Evolutionary conservation across 2,113 vertebrate genomes (phyloP).

Genomic region (Peromyscus leucopus): DNA sequence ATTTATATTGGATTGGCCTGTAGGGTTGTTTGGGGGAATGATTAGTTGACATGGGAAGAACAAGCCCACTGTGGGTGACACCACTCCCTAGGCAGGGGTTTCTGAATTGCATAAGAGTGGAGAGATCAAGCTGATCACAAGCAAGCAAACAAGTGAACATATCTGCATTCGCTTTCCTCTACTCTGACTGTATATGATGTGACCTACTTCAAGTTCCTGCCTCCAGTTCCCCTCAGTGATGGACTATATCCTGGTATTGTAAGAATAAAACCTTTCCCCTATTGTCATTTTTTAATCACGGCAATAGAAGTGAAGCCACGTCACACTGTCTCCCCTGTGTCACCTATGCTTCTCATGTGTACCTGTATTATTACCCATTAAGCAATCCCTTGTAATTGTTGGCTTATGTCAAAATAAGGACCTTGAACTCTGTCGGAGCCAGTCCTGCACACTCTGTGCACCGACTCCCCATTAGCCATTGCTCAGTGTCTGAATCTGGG

Average conservation of each 20-base stretch:
- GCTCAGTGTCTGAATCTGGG: too few relatives aligned
- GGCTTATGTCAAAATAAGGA: background rate
- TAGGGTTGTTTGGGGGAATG: background rate
- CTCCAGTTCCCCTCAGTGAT: background rate
- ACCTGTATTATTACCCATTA: background rate
- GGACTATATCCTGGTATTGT: background rate
- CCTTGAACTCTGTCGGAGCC: background rate
- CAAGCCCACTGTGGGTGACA: background rate
- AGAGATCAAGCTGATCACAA: background rate
- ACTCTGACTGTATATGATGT: background rate
- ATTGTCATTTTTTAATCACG: background rate
- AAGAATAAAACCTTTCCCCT: background rate
- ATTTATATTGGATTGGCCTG: background rate
- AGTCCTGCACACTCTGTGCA: background rate
- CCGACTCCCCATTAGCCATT: background rate
- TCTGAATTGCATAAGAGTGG: background rate
- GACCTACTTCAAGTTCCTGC: background rate
- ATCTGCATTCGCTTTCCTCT: background rate
- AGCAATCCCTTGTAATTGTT: background rate
- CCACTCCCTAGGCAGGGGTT: background rate
- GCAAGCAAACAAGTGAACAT: background rate
- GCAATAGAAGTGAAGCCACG: background rate
- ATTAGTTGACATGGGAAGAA: background rate
- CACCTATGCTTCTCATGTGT: background rate
- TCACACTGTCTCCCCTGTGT: background rate